Base-by-base conservation (phyloP, 2,888 invertebrate species). In the Perizoma affinitatum region DNA sequence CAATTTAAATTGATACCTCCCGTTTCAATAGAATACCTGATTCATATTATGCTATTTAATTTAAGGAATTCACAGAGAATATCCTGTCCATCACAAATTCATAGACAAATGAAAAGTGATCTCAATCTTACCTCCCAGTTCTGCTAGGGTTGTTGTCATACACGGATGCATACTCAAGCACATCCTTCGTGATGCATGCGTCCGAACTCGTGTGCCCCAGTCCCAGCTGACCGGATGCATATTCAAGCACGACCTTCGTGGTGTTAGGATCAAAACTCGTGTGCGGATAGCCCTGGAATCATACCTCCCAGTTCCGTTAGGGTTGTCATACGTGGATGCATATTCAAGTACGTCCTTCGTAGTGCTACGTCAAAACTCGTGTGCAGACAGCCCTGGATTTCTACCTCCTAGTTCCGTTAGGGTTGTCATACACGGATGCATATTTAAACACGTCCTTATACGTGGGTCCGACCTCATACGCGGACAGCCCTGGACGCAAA, bases 401-500 rank as follows among this genome's bases (percentile, higher is more conserved):
- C 1, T 22, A 3, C 22, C 1, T 22, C 22, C 22, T 54, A 52
- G 35, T 34, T 36, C 35, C 6, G 44, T 11, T 49, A 74, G 71
- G 72, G 72, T 74, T 75, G 69, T 64, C 71, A 68, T 63, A 42
- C 67, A 47, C 42, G 40, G 34, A 71, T 75, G 75, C 74, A 80
- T 74, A 80, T 76, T 74, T 69, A 70, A 75, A 73, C 66, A 69
- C 66, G 67, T 68, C 68, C 73, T 78, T 70, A 55, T 34, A 72
- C 69, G 71, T 70, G 73, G 68, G 66, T 59, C 70, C 69, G 69
- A 74, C 71, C 78, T 74, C 74, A 77, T 72, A 72, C 72, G 74
- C 69, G 76, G 73, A 74, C 78, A 69, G 61, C 69, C 71, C 76
- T 68, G 63, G 48, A 55, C 69, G 71, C 72, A 79, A 78, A 79